Evolutionary conservation across 2,888 invertebrate genomes (phyloP).

Genomic region (Meta bourneti): DNA sequence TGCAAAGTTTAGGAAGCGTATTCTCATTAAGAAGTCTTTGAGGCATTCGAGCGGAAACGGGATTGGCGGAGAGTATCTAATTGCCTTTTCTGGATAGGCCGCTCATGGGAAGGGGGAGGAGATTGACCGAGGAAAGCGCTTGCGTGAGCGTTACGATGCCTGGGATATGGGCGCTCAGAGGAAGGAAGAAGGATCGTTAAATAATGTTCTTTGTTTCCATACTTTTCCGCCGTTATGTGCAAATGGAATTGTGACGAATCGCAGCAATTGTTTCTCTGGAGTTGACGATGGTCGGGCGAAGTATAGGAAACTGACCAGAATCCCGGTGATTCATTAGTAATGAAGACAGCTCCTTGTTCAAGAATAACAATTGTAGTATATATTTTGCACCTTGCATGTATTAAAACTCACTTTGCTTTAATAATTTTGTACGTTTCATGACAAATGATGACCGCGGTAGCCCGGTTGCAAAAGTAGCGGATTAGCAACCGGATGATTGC

Average conservation of each 20-base stretch:
- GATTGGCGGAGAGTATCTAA: slow-evolving; percentile 5
- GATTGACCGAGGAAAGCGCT: neutral
- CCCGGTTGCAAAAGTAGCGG: too few relatives aligned
- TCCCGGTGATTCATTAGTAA: too few relatives aligned
- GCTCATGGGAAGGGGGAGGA: neutral
- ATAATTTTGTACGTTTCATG: too few relatives aligned
- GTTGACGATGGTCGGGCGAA: too few relatives aligned
- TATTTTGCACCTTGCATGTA: too few relatives aligned
- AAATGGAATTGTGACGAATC: neutral
- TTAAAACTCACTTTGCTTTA: too few relatives aligned
- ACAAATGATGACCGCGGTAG: too few relatives aligned
- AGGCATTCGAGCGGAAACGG: slow-evolving; percentile 20
- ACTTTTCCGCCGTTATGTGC: neutral
- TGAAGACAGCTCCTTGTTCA: too few relatives aligned
- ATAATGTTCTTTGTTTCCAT: neutral
- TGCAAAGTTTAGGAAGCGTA: slow-evolving; percentile 33
- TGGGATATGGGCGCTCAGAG: neutral
- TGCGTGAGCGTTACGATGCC: neutral
- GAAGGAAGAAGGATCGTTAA: neutral
- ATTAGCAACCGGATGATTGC: too few relatives aligned
- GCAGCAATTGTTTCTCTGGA: too few relatives aligned
- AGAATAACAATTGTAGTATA: too few relatives aligned
- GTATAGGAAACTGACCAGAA: too few relatives aligned
- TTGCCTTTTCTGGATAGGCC: slow-evolving; percentile 24
- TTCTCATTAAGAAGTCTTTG: slow-evolving; percentile 60